phyloP scores from a whole-genome alignment of 2,888 invertebrate species.

The Stenurella melanura region DNA sequence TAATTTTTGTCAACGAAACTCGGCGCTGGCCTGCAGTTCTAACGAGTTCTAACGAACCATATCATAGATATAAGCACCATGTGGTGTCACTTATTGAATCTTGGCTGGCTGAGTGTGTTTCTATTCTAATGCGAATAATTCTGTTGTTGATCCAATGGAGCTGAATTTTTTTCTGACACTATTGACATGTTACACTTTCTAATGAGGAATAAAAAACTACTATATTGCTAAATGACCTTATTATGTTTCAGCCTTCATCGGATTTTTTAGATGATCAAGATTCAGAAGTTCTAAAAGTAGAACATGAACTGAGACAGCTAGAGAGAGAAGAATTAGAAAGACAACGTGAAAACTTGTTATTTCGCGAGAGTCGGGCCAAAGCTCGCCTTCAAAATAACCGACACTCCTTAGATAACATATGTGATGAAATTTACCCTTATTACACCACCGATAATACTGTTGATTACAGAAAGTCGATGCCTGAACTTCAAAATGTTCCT shows the following conservation, averaged over 20 bases:
- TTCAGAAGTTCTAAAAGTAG: conserved; percentile 80
- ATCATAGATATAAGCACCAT: too few relatives aligned
- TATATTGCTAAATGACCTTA: too few relatives aligned
- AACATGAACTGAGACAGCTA: conserved; percentile 84
- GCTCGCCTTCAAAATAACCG: conserved; percentile 66
- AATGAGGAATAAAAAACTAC: too few relatives aligned
- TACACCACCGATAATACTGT: conserved; percentile 59
- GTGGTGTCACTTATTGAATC: too few relatives aligned
- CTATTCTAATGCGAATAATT: too few relatives aligned
- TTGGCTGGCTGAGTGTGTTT: too few relatives aligned
- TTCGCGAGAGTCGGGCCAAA: conserved; percentile 78
- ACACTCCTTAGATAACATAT: conserved; percentile 70
- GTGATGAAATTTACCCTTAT: conserved; percentile 63
- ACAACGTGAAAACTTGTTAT: conserved; percentile 82
- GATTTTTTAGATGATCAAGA: conserved; percentile 69
- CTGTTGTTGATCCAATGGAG: too few relatives aligned
- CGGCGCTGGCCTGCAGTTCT: too few relatives aligned
- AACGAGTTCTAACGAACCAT: too few relatives aligned
- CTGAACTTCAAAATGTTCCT: conserved; percentile 66
- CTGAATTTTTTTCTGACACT: too few relatives aligned
- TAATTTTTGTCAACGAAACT: too few relatives aligned
- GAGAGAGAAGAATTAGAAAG: conserved; percentile 87
- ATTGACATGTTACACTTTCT: too few relatives aligned
- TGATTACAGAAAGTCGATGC: conserved; percentile 70
- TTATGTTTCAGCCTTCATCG: conserved; percentile 56